Conservation (phyloP, 2,113 vertebrate genomes). For the Zapus hudsonius region DNA sequence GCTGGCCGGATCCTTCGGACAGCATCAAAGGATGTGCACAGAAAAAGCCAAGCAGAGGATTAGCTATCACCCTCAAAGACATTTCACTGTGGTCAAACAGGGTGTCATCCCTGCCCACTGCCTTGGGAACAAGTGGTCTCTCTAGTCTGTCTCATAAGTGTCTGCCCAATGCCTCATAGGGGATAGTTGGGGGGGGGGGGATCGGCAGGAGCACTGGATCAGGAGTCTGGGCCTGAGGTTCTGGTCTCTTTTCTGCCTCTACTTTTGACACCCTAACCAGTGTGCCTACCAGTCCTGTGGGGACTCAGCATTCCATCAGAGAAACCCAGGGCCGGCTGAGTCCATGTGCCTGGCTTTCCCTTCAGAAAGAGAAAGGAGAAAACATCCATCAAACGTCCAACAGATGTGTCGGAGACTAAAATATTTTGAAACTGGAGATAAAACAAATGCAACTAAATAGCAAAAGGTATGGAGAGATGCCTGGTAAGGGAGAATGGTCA, state of each 20-base stretch:
- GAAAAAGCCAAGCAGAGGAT: neutral
- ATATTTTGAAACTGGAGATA: slow-evolving; percentile 20
- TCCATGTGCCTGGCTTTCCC: neutral
- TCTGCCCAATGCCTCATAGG: neutral
- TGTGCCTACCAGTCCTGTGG: accelerated
- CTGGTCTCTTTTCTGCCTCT: neutral
- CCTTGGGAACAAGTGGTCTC: neutral
- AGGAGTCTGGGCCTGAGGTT: accelerated
- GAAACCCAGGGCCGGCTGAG: neutral
- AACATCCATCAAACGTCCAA: slow-evolving; percentile 36
- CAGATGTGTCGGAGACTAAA: slow-evolving; percentile 57
- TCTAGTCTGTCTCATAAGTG: neutral
- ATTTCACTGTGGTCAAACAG: neutral
- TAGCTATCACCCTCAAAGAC: neutral
- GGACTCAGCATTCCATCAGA: neutral
- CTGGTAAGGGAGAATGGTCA: neutral
- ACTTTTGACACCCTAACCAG: neutral
- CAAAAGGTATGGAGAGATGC: neutral
- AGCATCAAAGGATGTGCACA: too few species aligned
- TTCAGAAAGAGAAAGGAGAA: slow-evolving; percentile 48
- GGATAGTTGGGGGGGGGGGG: neutral
- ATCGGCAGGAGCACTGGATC: too few species aligned
- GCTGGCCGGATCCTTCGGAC: neutral
- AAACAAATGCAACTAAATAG: slow-evolving; percentile 36
- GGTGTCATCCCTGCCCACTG: neutral